A percentile compares a stretch with the other conserved stretches of the same genome.
Evolutionary conservation across 2,797 vertebrate genomes (phyloP).

Genomic region (Geotrypetes seraphini): DNA sequence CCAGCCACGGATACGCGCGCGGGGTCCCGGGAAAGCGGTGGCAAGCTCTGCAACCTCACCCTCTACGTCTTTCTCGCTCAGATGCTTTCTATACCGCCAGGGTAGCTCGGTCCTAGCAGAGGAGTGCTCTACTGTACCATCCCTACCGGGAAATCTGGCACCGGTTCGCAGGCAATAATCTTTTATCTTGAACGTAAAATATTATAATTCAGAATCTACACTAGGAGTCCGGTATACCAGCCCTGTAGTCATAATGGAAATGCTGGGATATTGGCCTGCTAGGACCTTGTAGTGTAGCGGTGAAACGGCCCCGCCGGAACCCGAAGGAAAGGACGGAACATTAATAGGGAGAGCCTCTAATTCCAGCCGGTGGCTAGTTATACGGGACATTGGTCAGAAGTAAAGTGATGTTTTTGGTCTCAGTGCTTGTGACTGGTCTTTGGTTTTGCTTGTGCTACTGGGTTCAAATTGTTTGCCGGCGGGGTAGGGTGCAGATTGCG

Average conservation of each 20-base stretch:
- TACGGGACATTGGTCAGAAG: constrained; percentile 14
- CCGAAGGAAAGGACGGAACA: no score
- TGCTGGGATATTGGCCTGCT: constrained; percentile 3
- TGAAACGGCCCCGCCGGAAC: neutral
- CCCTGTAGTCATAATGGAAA: accelerated
- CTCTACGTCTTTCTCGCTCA: accelerated
- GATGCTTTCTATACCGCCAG: no score
- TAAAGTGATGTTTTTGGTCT: neutral
- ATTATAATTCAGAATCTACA: no score
- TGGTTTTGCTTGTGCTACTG: neutral
- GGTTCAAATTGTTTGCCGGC: neutral
- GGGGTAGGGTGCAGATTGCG: neutral
- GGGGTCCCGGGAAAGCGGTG: no score
- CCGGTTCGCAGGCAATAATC: no score
- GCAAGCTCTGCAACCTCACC: no score
- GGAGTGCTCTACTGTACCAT: no score
- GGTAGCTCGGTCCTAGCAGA: accelerated
- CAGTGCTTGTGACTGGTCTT: neutral
- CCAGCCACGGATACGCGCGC: constrained; percentile 24
- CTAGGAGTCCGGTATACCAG: no score
- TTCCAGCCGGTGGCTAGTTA: neutral
- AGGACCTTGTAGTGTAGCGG: constrained; percentile 24
- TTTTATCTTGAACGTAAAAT: no score
- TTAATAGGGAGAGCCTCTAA: neutral
- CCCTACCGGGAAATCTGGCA: no score